A percentile compares a stretch with the other conserved stretches of the same genome.
These are phyloP conservation scores for Nycticorax nycticorax DNA, from an alignment of 2,113 vertebrate genomes.

Conservation along the genomic window DNA sequence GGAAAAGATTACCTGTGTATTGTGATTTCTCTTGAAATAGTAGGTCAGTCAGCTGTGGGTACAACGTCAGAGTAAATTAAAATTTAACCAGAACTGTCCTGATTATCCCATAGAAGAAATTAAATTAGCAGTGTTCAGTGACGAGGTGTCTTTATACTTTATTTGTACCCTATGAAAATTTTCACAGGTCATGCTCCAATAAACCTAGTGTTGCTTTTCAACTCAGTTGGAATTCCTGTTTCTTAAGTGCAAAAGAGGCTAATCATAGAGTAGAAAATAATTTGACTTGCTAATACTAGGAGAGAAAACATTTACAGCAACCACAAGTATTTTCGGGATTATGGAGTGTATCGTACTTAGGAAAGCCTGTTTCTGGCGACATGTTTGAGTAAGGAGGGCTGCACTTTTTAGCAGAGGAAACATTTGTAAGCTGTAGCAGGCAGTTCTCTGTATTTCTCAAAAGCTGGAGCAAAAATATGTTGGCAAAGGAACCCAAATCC, in stretches of 20 bases:
- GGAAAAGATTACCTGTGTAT: neutral
- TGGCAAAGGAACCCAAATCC: neutral
- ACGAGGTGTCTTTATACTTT: neutral
- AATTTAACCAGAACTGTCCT: neutral
- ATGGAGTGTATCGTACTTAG: neutral
- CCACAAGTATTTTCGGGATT: conserved; percentile 70
- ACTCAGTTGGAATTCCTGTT: conserved; percentile 63
- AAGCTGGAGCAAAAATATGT: neutral
- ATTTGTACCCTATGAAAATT: neutral
- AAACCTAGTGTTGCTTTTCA: conserved; percentile 41
- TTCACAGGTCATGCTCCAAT: neutral
- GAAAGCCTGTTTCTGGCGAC: conserved; percentile 50
- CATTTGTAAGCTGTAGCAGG: neutral
- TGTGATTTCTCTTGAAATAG: neutral
- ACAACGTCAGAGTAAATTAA: neutral
- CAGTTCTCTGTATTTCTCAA: neutral
- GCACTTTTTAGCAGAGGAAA: conserved; percentile 12
- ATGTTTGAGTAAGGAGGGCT: conserved; percentile 20
- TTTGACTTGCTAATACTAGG: conserved; percentile 72
- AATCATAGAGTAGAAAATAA: conserved; percentile 68
- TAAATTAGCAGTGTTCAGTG: neutral
- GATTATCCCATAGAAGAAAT: neutral
- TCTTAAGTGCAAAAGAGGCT: conserved; percentile 68
- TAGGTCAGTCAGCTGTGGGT: neutral
- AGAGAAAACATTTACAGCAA: conserved; percentile 63